Evolutionary conservation across 2,888 invertebrate species (phyloP).

Genomic region (Drosophila falleni): DNA sequence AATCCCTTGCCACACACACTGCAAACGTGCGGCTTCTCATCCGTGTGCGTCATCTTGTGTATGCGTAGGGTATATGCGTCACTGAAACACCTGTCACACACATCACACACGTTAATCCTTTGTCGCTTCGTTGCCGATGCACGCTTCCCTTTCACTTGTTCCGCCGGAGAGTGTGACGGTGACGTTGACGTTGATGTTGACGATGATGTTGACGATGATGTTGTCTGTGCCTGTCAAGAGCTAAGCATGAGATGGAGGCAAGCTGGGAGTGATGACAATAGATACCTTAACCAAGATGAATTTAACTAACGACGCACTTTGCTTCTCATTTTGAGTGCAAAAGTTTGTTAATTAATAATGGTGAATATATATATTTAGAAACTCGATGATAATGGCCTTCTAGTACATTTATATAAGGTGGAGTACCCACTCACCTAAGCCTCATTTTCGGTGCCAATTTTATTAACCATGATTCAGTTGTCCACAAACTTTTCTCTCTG

Average conservation of each 20-base stretch:
- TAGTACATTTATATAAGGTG: too few relatives aligned
- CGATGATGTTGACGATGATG: too few relatives aligned
- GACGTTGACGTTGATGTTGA: background rate
- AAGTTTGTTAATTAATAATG: too few relatives aligned
- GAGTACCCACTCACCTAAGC: too few relatives aligned
- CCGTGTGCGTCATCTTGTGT: constrained; percentile 81
- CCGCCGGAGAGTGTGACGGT: background rate
- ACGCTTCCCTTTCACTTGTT: background rate
- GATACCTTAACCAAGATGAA: background rate
- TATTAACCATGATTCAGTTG: too few relatives aligned
- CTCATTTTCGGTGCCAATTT: too few relatives aligned
- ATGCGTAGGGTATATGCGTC: constrained; percentile 79
- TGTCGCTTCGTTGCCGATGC: background rate
- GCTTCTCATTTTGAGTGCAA: too few relatives aligned
- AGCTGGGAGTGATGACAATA: background rate
- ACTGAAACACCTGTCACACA: constrained; percentile 70
- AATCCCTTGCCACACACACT: constrained; percentile 79
- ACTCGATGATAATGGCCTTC: too few relatives aligned
- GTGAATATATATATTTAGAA: too few relatives aligned
- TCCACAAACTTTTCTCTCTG: too few relatives aligned
- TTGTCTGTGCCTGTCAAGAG: background rate
- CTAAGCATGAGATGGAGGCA: background rate
- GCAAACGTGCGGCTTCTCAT: constrained; percentile 80
- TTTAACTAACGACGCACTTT: background rate
- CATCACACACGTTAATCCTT: constrained; percentile 52